phyloP scores from a whole-genome alignment of 2,888 invertebrate genomes.

The Himalopsyche tibetana region DNA sequence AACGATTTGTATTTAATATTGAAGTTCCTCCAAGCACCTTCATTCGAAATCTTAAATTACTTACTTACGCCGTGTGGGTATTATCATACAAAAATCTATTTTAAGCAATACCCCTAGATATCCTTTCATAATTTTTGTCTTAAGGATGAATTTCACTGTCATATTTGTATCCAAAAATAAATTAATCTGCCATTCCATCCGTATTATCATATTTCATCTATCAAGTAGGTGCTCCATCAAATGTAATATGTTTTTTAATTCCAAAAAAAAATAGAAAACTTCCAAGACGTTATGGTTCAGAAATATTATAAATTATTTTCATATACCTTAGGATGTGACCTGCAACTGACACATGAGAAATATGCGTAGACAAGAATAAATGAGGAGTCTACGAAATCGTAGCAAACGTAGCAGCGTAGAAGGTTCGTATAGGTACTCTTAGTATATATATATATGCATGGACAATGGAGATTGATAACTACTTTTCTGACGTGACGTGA shows the following conservation, averaged over 20 bases:
- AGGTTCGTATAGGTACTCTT: background rate
- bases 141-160: too few species aligned
- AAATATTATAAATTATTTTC: background rate
- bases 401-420: background rate
- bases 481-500: background rate
- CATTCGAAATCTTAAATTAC: too few species aligned
- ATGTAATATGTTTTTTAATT: background rate
- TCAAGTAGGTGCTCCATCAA: too few species aligned
- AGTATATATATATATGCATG: background rate
- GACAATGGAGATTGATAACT: background rate
- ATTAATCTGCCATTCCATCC: too few species aligned
- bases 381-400: background rate
- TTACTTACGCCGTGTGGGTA: too few species aligned
- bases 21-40: too few species aligned
- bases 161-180: too few species aligned
- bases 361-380: background rate
- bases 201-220: too few species aligned
- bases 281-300: background rate
- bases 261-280: background rate
- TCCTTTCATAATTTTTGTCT: too few species aligned
- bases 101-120: too few species aligned
- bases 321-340: background rate
- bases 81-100: too few species aligned
- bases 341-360: constrained; percentile 12
- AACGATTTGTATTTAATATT: too few species aligned